phyloP scores from a whole-genome alignment of 2,888 invertebrate genomes.

The Ormia ochracea region DNA sequence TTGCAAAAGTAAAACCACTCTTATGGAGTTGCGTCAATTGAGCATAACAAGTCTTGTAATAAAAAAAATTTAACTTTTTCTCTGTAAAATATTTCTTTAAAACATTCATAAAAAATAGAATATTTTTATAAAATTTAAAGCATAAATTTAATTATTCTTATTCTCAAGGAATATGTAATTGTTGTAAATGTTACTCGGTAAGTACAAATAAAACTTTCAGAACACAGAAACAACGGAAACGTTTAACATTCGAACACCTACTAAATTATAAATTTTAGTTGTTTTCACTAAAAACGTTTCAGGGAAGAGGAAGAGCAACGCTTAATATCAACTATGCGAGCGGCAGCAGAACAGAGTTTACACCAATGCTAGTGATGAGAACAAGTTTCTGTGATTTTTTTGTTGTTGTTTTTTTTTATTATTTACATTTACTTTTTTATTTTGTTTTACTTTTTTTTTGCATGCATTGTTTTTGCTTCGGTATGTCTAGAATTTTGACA shows the following conservation, averaged over 20 bases:
- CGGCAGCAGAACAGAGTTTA: conserved; percentile 3
- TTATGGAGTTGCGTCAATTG: neutral
- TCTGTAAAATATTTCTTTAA: neutral
- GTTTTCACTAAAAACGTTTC: conserved; percentile 48
- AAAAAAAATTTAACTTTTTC: neutral
- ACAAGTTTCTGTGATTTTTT: conserved; percentile 39
- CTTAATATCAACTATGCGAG: neutral
- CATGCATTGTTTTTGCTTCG: conserved; percentile 11
- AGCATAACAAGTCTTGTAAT: neutral
- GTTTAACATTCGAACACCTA: conserved; percentile 47
- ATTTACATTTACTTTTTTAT: neutral
- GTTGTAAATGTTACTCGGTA: neutral
- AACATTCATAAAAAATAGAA: neutral
- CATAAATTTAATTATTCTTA: neutral
- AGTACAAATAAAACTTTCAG: neutral
- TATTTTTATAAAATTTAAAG: neutral
- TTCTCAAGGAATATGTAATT: neutral
- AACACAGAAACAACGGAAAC: conserved; percentile 49
- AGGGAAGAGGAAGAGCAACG: conserved; percentile 8
- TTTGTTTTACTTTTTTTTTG: neutral
- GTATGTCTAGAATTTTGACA: conserved; percentile 16
- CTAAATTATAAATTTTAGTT: conserved; percentile 48
- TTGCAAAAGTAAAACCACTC: neutral
- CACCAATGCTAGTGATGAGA: conserved; percentile 42
- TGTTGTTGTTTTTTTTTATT: neutral